Percentiles rank a stretch among this genome's conserved stretches.
Evolutionary conservation across 2,888 invertebrate species (phyloP).

Genomic region (Melitaea athalia): DNA sequence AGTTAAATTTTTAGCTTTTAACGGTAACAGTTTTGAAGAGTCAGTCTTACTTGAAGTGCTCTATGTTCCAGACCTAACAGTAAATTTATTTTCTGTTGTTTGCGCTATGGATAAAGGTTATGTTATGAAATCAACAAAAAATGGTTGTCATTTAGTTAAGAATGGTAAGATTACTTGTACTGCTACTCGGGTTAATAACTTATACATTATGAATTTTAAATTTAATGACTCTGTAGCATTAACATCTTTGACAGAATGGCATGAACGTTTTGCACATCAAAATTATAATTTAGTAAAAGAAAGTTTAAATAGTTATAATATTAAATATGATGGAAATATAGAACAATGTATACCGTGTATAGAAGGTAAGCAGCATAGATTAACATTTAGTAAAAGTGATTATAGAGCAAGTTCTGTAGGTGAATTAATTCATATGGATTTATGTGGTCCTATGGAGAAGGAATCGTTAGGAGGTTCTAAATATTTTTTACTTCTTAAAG

Average conservation of each 20-base stretch:
- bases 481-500: slow-evolving; percentile 1
- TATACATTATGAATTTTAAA: slow-evolving; percentile 2
- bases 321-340: not conserved
- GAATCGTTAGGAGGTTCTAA: slow-evolving; percentile 1
- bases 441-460: not conserved
- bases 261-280: slow-evolving; percentile 8
- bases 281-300: slow-evolving; percentile 3
- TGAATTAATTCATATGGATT: not conserved
- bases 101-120: slow-evolving; percentile 2
- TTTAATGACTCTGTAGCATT: not conserved
- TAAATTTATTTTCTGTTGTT: slow-evolving; percentile 7
- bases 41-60: not conserved
- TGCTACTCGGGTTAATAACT: not conserved
- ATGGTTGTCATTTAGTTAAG: not conserved
- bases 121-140: slow-evolving; percentile 3
- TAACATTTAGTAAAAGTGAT: not conserved
- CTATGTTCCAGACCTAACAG: slow-evolving; percentile 3
- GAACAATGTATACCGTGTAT: slow-evolving; percentile 4
- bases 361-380: slow-evolving; percentile 2
- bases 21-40: slow-evolving; percentile 1
- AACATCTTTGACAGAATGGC: not conserved
- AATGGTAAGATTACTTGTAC: not conserved
- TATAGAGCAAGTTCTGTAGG: slow-evolving; percentile 1
- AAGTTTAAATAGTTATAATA: not conserved
- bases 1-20: not conserved